These are phyloP conservation scores for Musca domestica DNA, from an alignment of 1,140 invertebrate species.

Conservation along the genomic window DNA sequence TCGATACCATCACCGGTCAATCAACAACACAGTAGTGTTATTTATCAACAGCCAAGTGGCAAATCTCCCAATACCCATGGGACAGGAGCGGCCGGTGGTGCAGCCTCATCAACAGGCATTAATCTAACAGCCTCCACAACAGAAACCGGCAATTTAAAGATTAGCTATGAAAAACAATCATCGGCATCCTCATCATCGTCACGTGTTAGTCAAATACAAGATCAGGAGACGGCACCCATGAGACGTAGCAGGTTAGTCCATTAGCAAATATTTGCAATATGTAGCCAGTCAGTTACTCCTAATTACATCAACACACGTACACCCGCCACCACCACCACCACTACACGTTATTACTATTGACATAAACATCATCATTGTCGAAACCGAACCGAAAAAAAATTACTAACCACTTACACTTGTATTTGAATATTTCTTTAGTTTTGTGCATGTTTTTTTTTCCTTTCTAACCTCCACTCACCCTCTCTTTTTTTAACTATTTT, in stretches of 20 bases:
- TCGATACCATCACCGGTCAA: slow-evolving; percentile 8
- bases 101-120: slow-evolving; percentile 4
- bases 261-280: neutral
- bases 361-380: neutral
- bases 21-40: slow-evolving; percentile 12
- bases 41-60: slow-evolving; percentile 38
- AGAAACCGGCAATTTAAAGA: slow-evolving; percentile 55
- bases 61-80: slow-evolving; percentile 36
- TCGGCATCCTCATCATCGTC: slow-evolving; percentile 27
- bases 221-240: slow-evolving; percentile 52
- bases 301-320: neutral
- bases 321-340: neutral
- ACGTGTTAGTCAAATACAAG: slow-evolving; percentile 45
- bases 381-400: too few relatives aligned
- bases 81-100: neutral
- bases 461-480: neutral
- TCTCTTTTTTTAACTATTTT: too few relatives aligned
- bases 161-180: slow-evolving; percentile 57
- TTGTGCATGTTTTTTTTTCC: neutral
- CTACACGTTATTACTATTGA: neutral
- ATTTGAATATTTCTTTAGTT: slow-evolving; percentile 1
- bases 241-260: slow-evolving; percentile 52
- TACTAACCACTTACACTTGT: too few relatives aligned
- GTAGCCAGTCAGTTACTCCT: neutral
- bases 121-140: slow-evolving; percentile 48